Evolutionary conservation across 2,797 vertebrate genomes (phyloP).

Genomic region (Picus viridis): DNA sequence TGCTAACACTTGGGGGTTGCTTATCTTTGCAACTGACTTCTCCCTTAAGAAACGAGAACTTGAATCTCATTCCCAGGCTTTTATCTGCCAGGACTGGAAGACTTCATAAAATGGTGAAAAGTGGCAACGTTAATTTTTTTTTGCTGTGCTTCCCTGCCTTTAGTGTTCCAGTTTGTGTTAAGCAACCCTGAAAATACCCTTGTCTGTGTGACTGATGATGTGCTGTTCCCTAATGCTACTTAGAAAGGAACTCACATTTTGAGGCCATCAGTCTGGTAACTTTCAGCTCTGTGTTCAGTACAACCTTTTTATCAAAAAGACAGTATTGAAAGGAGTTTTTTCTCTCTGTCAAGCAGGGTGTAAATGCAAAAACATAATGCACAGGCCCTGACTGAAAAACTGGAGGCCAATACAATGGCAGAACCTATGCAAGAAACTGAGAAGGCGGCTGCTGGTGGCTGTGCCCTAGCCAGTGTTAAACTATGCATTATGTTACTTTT

Average conservation of each 20-base stretch:
- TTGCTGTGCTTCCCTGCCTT: not conserved
- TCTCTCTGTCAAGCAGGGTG: not conserved
- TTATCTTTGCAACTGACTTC: not conserved
- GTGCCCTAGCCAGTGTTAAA: not conserved
- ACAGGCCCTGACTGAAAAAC: not conserved
- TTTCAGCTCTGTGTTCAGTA: not conserved
- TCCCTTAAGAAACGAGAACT: not conserved
- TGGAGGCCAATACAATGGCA: not conserved
- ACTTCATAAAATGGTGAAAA: not conserved
- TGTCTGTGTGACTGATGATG: not conserved
- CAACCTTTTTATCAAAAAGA: not conserved
- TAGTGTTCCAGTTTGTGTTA: not conserved
- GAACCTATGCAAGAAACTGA: not conserved
- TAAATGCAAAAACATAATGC: not conserved
- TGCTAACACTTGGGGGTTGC: not conserved
- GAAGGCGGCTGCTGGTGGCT: not conserved
- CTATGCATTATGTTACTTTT: not conserved
- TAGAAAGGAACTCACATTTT: not conserved
- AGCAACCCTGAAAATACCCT: not conserved
- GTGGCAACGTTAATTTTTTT: not conserved
- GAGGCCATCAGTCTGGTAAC: not conserved
- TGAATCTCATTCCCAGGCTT: not conserved
- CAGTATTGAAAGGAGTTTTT: not conserved
- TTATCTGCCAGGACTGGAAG: not conserved
- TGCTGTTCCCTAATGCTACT: not conserved